Evolutionary conservation across 2,113 vertebrate genomes (phyloP).

Genomic region (Sarotherodon lohbergeri): DNA sequence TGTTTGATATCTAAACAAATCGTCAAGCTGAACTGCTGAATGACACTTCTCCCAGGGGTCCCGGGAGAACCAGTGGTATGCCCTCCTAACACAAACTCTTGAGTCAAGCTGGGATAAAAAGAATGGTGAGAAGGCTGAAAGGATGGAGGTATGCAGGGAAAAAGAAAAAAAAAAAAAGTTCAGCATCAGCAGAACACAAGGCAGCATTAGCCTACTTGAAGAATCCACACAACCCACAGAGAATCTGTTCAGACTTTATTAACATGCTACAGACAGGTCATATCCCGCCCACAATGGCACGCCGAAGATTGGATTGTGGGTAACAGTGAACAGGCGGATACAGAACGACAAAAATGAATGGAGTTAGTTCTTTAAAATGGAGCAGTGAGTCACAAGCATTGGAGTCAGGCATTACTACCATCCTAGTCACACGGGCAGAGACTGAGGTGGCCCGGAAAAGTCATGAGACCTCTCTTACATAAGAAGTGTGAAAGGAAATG

Average conservation of each 20-base stretch:
- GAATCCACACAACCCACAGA: constrained; percentile 38
- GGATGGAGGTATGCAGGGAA: constrained; percentile 30
- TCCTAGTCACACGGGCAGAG: constrained; percentile 9
- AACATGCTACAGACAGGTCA: constrained; percentile 38
- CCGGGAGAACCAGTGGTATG: constrained; percentile 44
- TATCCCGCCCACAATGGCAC: constrained; percentile 36
- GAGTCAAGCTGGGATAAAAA: constrained; percentile 32
- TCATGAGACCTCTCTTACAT: constrained; percentile 53
- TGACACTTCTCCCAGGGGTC: constrained; percentile 45
- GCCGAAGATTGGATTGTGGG: constrained; percentile 1
- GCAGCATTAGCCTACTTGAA: constrained; percentile 32
- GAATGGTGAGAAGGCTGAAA: constrained; percentile 4
- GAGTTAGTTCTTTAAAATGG: constrained; percentile 17
- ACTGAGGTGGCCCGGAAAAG: constrained; percentile 33
- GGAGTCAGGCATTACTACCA: constrained; percentile 21
- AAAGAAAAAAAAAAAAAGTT: constrained; percentile 33
- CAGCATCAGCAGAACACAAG: constrained; percentile 45
- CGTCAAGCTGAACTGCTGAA: constrained; percentile 29
- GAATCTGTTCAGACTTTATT: constrained; percentile 9
- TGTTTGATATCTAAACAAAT: constrained; percentile 71
- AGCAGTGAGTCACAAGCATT: constrained; percentile 39
- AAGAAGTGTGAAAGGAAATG: constrained; percentile 36
- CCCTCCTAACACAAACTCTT: constrained; percentile 40
- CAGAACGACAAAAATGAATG: not conserved
- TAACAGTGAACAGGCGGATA: not conserved